Conservation (phyloP, 2,113 vertebrate genomes). For the Pterophyllum scalare region DNA sequence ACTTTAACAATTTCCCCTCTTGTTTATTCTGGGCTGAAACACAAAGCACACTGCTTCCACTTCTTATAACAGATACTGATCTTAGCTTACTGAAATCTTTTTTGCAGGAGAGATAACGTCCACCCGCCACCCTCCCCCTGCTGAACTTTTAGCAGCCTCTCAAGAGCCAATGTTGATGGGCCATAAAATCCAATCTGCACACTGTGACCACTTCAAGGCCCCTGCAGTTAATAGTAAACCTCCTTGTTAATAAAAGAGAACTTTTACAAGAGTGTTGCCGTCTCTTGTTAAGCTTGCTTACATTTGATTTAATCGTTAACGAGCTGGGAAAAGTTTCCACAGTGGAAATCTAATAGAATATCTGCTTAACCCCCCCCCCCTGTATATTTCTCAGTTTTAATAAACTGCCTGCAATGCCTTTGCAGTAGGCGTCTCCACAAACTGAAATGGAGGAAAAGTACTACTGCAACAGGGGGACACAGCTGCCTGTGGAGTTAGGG, state of each 20-base stretch:
- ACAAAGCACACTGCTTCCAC: background rate
- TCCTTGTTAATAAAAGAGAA: constrained; percentile 67
- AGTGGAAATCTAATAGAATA: constrained; percentile 54
- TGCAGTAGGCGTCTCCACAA: constrained; percentile 50
- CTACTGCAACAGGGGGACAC: background rate
- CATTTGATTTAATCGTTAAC: constrained; percentile 54
- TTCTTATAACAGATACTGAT: background rate
- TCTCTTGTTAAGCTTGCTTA: constrained; percentile 46
- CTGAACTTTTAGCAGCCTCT: constrained; percentile 46
- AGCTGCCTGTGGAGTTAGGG: background rate
- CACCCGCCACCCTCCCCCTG: background rate
- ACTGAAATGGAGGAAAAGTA: background rate
- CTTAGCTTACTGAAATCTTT: background rate
- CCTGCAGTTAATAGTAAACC: constrained; percentile 67
- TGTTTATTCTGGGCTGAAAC: background rate
- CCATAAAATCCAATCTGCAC: constrained; percentile 68
- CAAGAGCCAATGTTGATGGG: constrained; percentile 39
- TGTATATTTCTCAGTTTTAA: background rate
- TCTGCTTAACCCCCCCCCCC: background rate
- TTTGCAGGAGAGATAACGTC: constrained; percentile 24
- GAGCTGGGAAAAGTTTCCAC: constrained; percentile 59
- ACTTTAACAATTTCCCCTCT: background rate
- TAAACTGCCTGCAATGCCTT: background rate
- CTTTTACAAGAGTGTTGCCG: constrained; percentile 47
- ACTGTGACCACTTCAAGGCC: constrained; percentile 66